Percentiles rank a stretch among this genome's conserved stretches.
Conservation (phyloP, 2,113 vertebrate species). For the Phasianus colchicus region DNA sequence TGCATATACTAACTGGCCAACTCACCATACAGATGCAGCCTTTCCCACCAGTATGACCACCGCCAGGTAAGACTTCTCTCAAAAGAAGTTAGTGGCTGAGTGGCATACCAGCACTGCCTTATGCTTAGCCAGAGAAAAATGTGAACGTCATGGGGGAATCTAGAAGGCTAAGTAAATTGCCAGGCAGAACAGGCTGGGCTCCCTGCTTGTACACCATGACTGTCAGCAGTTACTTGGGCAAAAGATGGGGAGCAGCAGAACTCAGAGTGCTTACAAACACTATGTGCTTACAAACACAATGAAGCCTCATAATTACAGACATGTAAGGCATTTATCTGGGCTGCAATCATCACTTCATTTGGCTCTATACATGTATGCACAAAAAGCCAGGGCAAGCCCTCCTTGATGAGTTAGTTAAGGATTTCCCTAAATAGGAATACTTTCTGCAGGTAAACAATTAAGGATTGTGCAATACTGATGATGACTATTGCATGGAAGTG, state of each 20-base stretch:
- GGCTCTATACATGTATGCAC: background rate
- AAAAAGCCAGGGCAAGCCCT: background rate
- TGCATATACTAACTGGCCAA: background rate
- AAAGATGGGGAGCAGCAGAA: background rate
- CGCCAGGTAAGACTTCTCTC: background rate
- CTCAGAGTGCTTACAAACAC: background rate
- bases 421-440: background rate
- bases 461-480: background rate
- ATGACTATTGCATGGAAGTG: background rate
- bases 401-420: background rate
- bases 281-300: background rate
- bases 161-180: background rate
- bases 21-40: background rate
- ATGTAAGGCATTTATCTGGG: background rate
- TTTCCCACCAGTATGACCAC: background rate
- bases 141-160: accelerated
- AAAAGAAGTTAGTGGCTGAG: background rate
- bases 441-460: background rate
- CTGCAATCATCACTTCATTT: background rate
- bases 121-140: background rate
- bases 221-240: background rate
- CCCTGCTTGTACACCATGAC: background rate
- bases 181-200: background rate
- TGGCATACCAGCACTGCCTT: background rate
- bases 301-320: background rate